Evolutionary conservation across 2,888 invertebrate species (phyloP), one percentile per base, ranked within the genome.

Genomic region (Thera britannica): DNA sequence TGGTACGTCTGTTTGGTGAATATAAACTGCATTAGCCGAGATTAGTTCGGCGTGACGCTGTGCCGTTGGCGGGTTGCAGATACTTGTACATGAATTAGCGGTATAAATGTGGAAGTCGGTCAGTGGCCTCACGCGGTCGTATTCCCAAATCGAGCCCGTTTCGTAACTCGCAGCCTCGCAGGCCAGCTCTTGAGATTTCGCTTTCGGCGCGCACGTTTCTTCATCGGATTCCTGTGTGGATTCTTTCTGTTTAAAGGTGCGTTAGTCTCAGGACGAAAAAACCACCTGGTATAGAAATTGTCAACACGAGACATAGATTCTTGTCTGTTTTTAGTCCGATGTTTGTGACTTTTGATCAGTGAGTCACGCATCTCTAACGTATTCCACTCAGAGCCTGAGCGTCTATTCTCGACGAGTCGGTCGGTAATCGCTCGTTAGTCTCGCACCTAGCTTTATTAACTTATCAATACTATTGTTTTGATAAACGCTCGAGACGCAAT

Each of bases 381-480:
- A 92, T 91, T 90, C 90, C 77, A 80, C 73, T 89, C 90, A 76
- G 81, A 67, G 62, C 81, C 82, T 78, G 79, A 71, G 77, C 79
- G 80, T 85, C 88, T 89, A 87, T 87, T 85, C 88, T 83, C 83
- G 78, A 83, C 83, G 64, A 60, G 85, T 76, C 80, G 83, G 85
- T 76, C 79, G 83, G 85, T 88, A 89, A 89, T 88, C 90, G 88
- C 90, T 92, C 90, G 91, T 91, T 90, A 90, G 87, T 81, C 83
- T 86, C 87, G 86, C 89, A 84, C 88, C 86, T 88, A 79, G 85
- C 86, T 91, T 89, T 91, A 93, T 93, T 90, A 93, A 93, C 91
- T 93, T 93, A 93, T 93, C 93, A 92, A 90, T 90, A 92, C 92
- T 89, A 93, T 93, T 93, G 93, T 93, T 93, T 93, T 92, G 91